Base-by-base conservation (phyloP, 2,797 vertebrate species). In the Caiman crocodilus region DNA sequence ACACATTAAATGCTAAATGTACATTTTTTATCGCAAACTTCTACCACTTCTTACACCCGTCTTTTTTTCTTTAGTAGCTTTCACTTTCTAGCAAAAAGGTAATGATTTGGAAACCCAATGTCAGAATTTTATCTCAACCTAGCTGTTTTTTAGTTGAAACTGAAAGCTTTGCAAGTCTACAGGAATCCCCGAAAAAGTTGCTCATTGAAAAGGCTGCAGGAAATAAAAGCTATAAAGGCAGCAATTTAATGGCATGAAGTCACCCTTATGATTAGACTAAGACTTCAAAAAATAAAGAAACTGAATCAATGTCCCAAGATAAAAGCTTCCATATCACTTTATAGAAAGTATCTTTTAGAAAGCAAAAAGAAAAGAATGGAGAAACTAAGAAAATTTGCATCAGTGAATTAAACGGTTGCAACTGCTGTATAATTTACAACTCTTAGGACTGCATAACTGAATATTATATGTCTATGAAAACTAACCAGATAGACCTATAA, bases 221-320 rank as follows among this genome's bases (percentile, higher is more conserved):
- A 50, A n/a, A 28, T 42, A 42, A 23, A n/a, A 76, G 16, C 9
- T 42, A 14, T 23, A 61, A 85, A 75, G 2, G 8, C 75, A 91
- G 84, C 28, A 89, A 76, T 0, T 73, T 55, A 69, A 35, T 60
- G 15, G 8, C 30, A 88, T 83, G 64, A 76, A 86, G 61, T 9
- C 60, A 32, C 35, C 28, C 58, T 81, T 76, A 88, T 75, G 85
- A 69, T 17, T 6, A 8, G 15, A 61, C 56, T 82, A 61, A 17
- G 32, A 23, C 20, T 92, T 82, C 65, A 82, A 93, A 85, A 76
- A 87, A 82, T 69, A 71, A 63, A 60, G 30, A 82, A 95, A 93
- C 14, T 61, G 30, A 95, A 94, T 30, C 61, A 87, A 76, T 76
- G 56, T 56, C 60, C 67, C 74, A 82, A 21, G 93, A 94, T 90